Evolutionary conservation across 2,888 invertebrate species (phyloP), one percentile per base, ranked within the genome.

Genomic region (Papilio protenor): DNA sequence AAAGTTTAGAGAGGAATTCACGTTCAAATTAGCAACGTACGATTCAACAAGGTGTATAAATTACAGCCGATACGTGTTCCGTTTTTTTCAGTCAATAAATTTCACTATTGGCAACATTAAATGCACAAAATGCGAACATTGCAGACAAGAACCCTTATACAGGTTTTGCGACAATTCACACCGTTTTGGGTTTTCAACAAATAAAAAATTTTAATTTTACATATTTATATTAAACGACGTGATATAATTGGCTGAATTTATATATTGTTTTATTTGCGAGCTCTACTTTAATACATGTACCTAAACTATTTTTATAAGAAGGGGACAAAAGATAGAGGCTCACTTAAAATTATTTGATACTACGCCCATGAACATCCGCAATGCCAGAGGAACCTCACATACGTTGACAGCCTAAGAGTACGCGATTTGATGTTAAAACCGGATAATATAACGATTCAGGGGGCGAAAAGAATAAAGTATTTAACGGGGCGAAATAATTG

Each of bases 1-100:
- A 11, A 16, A 64, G 64, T 18, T 18, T 21, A 64, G 33, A 66
- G 64, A 66, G 10, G 40, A 33, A 33, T 8, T 33, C 14, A 40
- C 40, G 64, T 66, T 40, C 10, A 33, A 66, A 66, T 66, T 66
- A 64, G 18, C 61, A 21, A 3, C 14, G n/a, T 66, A 18, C 33
- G 64, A 66, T 66, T 66, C 66, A 66, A 66, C 40, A 66, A 33
- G 33, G 45, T 57, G 23, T 45, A 45, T 27, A 45, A 47, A 74
- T 49, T 33, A 66, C 66, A 66, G n/a, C n/a, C 33, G 52, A 75
- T 75, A 64, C 23, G 33, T 49, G 49, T 52, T 12, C 64, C 47
- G 21, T 23, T 33, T 52, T 76, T 72, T 72, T 72, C 76, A 76
- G 49, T 76, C 57, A 76, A 72, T 72, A 61, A 61, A 70, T 72